Conservation (phyloP, 2,113 vertebrate species). For the Semnopithecus entellus region DNA sequence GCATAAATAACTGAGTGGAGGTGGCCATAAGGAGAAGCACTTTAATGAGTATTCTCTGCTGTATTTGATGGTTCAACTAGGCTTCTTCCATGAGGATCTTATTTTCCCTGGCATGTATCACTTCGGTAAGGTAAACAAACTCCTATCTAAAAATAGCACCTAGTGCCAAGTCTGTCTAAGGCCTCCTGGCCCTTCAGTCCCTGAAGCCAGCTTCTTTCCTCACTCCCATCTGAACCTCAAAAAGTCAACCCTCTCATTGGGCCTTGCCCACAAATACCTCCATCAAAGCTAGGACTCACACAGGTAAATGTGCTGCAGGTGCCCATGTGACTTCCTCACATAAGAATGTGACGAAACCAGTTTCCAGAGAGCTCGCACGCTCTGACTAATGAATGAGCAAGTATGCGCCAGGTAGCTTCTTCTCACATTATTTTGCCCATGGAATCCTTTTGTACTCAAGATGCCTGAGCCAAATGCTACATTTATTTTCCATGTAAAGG, state of each 20-base stretch:
- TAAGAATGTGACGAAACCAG: constrained; percentile 61
- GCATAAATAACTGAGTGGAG: neutral
- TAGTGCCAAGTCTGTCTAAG: neutral
- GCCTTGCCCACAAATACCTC: neutral
- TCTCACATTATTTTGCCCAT: constrained; percentile 20
- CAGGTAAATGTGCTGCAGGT: neutral
- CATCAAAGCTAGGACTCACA: constrained; percentile 29
- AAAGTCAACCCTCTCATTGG: neutral
- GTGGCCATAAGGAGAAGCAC: neutral
- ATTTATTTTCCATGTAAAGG: neutral
- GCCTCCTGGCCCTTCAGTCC: neutral
- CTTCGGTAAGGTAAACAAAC: neutral
- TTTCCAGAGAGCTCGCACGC: neutral
- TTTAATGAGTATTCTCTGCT: neutral
- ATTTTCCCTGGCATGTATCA: neutral
- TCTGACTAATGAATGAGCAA: constrained; percentile 38
- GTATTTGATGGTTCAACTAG: neutral
- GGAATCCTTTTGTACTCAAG: constrained; percentile 36
- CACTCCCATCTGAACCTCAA: neutral
- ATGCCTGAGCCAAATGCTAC: neutral
- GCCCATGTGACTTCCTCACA: neutral
- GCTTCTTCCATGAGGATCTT: neutral
- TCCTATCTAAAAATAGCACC: neutral
- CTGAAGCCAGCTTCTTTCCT: neutral
- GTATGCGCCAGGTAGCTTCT: constrained; percentile 37